phyloP scores from a whole-genome alignment of 1,140 invertebrate genomes.

The Drosophila jambulina region DNA sequence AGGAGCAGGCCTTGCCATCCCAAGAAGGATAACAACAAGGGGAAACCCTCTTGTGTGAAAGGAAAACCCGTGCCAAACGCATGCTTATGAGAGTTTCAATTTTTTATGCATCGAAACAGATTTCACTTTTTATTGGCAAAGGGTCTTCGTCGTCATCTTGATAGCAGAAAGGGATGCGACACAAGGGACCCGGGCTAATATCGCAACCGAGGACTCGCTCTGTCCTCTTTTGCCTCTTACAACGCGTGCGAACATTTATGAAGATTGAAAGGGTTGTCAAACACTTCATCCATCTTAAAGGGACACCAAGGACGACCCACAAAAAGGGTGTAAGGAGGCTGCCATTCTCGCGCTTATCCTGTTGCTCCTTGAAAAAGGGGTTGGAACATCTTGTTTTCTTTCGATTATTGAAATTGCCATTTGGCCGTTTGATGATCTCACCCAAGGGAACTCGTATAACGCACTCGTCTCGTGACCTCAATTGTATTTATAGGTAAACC shows the following conservation, averaged over 20 bases:
- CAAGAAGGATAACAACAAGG: slow-evolving; percentile 5
- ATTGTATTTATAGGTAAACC: slow-evolving; percentile 53
- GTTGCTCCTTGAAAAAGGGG: slow-evolving; percentile 43
- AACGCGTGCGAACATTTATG: slow-evolving; percentile 82
- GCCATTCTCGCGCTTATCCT: slow-evolving; percentile 35
- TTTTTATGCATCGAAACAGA: slow-evolving; percentile 84
- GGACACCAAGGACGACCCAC: slow-evolving; percentile 31
- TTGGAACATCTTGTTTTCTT: slow-evolving; percentile 80
- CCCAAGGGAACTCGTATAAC: slow-evolving; percentile 41
- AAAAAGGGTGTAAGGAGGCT: slow-evolving; percentile 40
- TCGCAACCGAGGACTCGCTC: slow-evolving; percentile 41
- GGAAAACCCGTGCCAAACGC: slow-evolving; percentile 70
- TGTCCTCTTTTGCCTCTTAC: slow-evolving; percentile 8
- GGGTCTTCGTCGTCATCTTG: slow-evolving; percentile 72
- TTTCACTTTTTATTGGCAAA: slow-evolving; percentile 81
- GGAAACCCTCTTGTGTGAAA: slow-evolving; percentile 18
- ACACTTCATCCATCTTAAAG: slow-evolving; percentile 81
- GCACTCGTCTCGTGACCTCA: slow-evolving; percentile 58
- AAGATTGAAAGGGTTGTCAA: slow-evolving; percentile 85
- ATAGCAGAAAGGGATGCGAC: slow-evolving; percentile 72
- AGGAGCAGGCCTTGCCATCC: neutral
- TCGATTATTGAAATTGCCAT: slow-evolving; percentile 82
- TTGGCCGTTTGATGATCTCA: slow-evolving; percentile 68
- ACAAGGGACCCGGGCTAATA: slow-evolving; percentile 77
- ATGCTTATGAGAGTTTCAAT: slow-evolving; percentile 84